Evolutionary conservation across 53 echinoderm and acorn worm species (phyloP), one percentile per base, ranked within the genome.

Genomic region (Antedon mediterranea): DNA sequence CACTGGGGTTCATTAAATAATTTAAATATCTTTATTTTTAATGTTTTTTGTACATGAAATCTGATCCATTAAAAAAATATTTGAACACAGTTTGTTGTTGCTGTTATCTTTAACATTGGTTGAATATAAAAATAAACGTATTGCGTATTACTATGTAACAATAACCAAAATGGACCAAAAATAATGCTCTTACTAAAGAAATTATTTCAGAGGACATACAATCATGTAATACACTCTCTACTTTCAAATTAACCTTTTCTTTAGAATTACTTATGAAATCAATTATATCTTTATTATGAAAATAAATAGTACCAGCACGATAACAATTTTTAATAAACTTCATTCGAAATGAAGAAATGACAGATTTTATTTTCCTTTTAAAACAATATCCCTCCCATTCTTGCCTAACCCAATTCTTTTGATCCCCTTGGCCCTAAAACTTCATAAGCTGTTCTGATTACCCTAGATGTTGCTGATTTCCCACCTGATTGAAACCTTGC

Each of bases 371-470:
- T 57, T 26, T 26, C 80, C 30, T 76, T 32, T 33, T 71, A 30
- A 85, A 31, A 76, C 85, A 85, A 33, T 80, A 85, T 23, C 76
- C 79, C 6, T 75, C 80, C 85, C 85, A 85, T 9, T 85, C 71
- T 33, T 73, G 27, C 31, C 34, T 79, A 72, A 79, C 79, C n/a
- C 85, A 85, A 71, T 85, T 85, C 73, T 85, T 85, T 43, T 85
- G 80, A 30, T 80, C 85, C 8, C 85, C 85, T 29, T 79, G 85
- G 80, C n/a, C 80, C 85, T 30, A 85, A 79, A n/a, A 79, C 71
- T 80, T 84, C 84, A 75, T 84, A 84, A 18, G 32, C 84, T 79
- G 79, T 83, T 75, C 78, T 71, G 0, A 83, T 76, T 30, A 37
- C 77, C 11, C 83, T 32, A 2, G 83, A 77, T 6, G 44, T 43